These are phyloP conservation scores for Drosophila sordidula DNA, from an alignment of 2,888 invertebrate genomes.

Conservation along the genomic window DNA sequence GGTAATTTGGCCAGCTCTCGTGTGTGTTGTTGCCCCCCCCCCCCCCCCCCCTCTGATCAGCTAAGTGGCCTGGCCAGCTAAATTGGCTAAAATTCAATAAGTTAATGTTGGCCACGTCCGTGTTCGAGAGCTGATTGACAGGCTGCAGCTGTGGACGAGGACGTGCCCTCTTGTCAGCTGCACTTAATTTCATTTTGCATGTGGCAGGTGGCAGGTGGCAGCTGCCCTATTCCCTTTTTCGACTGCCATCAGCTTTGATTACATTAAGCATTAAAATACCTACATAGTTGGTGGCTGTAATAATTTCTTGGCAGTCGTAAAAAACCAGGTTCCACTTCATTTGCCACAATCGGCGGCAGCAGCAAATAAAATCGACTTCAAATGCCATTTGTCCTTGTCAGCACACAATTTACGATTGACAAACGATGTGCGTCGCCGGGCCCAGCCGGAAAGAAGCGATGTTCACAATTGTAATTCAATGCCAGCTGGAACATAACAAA, in stretches of 20 bases:
- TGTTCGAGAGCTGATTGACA: conserved; percentile 53
- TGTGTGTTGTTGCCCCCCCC: too few relatives aligned
- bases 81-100: conserved; percentile 81
- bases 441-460: conserved; percentile 25
- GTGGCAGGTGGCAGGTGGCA: conserved; percentile 19
- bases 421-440: conserved; percentile 62
- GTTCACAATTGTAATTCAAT: conserved; percentile 56
- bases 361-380: conserved; percentile 72
- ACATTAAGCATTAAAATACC: conserved; percentile 53
- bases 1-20: conserved; percentile 55
- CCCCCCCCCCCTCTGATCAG: conserved; percentile 37
- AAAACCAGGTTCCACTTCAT: conserved; percentile 66
- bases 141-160: conserved; percentile 33
- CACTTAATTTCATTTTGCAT: conserved; percentile 67
- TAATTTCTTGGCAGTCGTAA: conserved; percentile 42
- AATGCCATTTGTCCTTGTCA: conserved; percentile 78
- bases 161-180: conserved; percentile 47
- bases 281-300: conserved; percentile 15
- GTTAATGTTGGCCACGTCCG: conserved; percentile 65
- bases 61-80: conserved; percentile 59
- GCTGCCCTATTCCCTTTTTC: conserved; percentile 7
- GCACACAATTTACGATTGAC: conserved; percentile 72
- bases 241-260: conserved; percentile 56
- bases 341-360: conserved; percentile 66
- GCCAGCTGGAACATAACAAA: conserved; percentile 59